These are phyloP conservation scores for Ennomos quercinarius DNA, from an alignment of 2,888 invertebrate species.

Conservation along the genomic window DNA sequence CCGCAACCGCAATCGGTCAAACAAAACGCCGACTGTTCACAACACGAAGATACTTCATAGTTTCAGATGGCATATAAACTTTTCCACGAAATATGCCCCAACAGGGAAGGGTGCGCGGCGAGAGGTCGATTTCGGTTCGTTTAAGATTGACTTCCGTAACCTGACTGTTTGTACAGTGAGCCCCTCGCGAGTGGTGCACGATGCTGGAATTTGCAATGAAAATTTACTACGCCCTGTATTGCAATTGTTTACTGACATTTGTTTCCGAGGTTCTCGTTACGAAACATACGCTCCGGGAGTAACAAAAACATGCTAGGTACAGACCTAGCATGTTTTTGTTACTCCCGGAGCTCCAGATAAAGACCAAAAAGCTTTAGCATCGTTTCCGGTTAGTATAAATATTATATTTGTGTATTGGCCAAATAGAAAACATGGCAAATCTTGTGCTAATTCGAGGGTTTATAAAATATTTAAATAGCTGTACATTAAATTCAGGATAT, in stretches of 20 bases:
- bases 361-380: conserved; percentile 1
- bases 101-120: conserved; percentile 42
- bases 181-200: conserved; percentile 69
- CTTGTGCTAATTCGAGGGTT: conserved; percentile 12
- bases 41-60: conserved; percentile 29
- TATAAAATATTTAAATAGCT: conserved; percentile 22
- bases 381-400: too few relatives aligned
- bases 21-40: conserved; percentile 17
- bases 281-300: conserved; percentile 36
- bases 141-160: conserved; percentile 83
- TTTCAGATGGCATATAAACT: conserved; percentile 34
- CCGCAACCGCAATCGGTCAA: conserved; percentile 5
- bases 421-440: conserved; percentile 7
- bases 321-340: too few relatives aligned
- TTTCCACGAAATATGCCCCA: conserved; percentile 39
- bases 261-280: conserved; percentile 55
- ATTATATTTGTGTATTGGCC: not conserved
- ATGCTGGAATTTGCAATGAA: conserved; percentile 82
- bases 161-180: conserved; percentile 73
- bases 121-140: conserved; percentile 80
- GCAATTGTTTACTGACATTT: conserved; percentile 73
- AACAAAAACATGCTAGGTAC: too few relatives aligned
- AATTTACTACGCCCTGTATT: conserved; percentile 76
- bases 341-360: conserved; percentile 38
- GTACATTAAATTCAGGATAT: conserved; percentile 20